Conservation (phyloP, 2,888 invertebrate species). For the Phengaris alcon region DNA sequence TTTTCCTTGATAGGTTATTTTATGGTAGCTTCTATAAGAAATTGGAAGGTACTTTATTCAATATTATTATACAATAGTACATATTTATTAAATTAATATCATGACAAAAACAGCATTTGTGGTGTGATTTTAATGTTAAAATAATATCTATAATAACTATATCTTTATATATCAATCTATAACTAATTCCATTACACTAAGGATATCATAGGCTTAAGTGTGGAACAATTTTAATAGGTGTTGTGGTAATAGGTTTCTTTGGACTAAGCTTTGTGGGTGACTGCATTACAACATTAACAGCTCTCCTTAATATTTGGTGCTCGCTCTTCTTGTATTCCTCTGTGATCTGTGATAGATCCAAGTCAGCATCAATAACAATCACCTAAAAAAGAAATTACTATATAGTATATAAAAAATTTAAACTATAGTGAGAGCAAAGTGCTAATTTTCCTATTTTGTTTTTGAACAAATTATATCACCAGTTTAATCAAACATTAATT, state of each 20-base stretch:
- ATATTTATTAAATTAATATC: neutral
- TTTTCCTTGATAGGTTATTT: neutral
- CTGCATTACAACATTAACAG: constrained; percentile 72
- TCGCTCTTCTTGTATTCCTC: constrained; percentile 83
- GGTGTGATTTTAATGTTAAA: neutral
- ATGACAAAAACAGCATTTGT: neutral
- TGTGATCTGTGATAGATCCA: constrained; percentile 82
- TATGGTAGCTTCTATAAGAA: neutral
- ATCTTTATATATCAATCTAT: no score
- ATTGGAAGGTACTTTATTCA: neutral
- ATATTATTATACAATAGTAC: no score
- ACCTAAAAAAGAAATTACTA: constrained; percentile 67
- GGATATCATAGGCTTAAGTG: constrained; percentile 58
- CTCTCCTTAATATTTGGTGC: constrained; percentile 68
- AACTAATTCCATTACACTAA: neutral
- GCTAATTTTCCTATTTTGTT: no score
- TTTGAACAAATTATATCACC: no score
- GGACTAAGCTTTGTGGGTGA: constrained; percentile 71
- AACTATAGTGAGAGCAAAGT: no score
- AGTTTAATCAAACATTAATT: no score
- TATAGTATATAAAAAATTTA: no score
- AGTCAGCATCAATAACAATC: constrained; percentile 83
- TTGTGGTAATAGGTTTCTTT: constrained; percentile 65
- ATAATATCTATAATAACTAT: no score
- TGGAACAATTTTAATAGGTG: constrained; percentile 65